Conservation (phyloP, 2,797 vertebrate species). For the Etheostoma perlongum region DNA sequence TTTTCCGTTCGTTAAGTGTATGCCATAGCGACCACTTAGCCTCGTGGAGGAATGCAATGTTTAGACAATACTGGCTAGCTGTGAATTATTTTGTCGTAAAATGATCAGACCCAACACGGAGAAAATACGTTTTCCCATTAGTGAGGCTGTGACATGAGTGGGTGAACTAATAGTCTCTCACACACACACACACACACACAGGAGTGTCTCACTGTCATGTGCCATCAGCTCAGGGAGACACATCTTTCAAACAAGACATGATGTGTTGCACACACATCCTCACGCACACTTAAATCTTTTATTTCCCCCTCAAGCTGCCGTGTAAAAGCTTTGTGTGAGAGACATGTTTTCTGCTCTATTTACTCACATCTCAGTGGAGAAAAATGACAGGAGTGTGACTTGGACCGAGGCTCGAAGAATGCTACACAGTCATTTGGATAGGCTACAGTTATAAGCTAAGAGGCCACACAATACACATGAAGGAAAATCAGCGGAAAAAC, state of each 20-base stretch:
- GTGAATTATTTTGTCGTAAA: slow-evolving; percentile 74
- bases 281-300: slow-evolving; percentile 53
- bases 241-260: slow-evolving; percentile 41
- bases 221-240: slow-evolving; percentile 32
- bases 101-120: slow-evolving; percentile 46
- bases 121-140: slow-evolving; percentile 34
- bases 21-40: slow-evolving; percentile 63
- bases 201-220: slow-evolving; percentile 18
- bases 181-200: background rate
- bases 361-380: slow-evolving; percentile 40
- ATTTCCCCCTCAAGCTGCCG: slow-evolving; percentile 33
- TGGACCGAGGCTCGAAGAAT: background rate
- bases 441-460: background rate
- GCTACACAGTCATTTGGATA: background rate
- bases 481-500: too few relatives aligned
- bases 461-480: background rate
- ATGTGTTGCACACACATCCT: slow-evolving; percentile 38
- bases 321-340: slow-evolving; percentile 25
- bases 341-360: slow-evolving; percentile 68
- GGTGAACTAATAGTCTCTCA: slow-evolving; percentile 16
- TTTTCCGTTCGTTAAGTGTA: slow-evolving; percentile 79
- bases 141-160: slow-evolving; percentile 15
- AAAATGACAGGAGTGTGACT: slow-evolving; percentile 17
- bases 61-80: slow-evolving; percentile 66
- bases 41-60: slow-evolving; percentile 67